Evolutionary conservation across 2,113 vertebrate genomes (phyloP).

Genomic region (Penelope pileata): DNA sequence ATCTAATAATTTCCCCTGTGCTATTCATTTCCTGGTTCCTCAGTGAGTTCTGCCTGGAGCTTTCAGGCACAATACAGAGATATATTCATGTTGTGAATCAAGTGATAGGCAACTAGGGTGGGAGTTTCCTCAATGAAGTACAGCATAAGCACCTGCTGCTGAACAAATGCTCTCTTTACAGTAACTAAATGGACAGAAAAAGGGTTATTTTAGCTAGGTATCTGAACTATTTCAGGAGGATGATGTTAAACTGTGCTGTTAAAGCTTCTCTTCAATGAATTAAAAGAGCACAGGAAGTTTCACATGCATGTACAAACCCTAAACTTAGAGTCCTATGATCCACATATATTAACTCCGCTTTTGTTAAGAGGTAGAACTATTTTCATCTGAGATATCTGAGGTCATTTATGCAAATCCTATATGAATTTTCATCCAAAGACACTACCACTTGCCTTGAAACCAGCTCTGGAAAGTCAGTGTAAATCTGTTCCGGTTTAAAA

Average conservation of each 20-base stretch:
- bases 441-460: background rate
- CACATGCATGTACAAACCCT: background rate
- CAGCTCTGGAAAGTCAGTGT: background rate
- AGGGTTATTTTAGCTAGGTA: background rate
- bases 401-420: background rate
- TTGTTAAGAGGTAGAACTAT: background rate
- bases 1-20: rapidly evolving
- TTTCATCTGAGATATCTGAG: background rate
- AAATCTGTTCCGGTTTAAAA: background rate
- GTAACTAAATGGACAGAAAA: background rate
- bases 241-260: background rate
- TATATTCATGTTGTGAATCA: background rate
- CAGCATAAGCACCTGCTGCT: background rate
- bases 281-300: background rate
- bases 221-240: background rate
- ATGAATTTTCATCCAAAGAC: background rate
- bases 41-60: background rate
- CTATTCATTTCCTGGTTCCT: background rate
- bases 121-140: background rate
- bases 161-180: background rate
- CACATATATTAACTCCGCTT: background rate
- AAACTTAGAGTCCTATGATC: background rate
- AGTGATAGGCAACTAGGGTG: background rate
- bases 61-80: background rate
- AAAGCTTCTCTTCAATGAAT: background rate